Conservation (phyloP, 2,888 invertebrate species). For the Hydrotaea diabolus region DNA sequence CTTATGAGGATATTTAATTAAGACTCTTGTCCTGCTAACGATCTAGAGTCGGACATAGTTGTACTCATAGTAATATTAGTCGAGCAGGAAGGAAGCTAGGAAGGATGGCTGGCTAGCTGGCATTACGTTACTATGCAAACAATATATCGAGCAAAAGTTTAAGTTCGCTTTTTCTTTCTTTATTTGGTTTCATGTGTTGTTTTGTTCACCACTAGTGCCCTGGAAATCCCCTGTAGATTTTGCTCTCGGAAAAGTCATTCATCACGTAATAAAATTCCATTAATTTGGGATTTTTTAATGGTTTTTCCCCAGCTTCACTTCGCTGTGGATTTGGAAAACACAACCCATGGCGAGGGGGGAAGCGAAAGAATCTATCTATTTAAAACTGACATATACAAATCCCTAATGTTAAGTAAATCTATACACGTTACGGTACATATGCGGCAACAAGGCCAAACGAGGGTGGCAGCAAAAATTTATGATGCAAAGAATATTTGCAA, state of each 20-base stretch:
- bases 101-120: not conserved
- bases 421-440: not conserved
- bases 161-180: not conserved
- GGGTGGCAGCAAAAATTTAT: no score
- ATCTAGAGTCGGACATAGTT: not conserved
- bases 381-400: not conserved
- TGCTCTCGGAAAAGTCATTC: not conserved
- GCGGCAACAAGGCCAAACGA: not conserved
- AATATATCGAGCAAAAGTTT: not conserved
- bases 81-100: no score
- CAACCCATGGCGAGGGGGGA: not conserved
- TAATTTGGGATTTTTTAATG: conserved; percentile 44
- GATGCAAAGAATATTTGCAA: no score
- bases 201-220: not conserved
- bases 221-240: not conserved
- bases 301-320: conserved; percentile 3
- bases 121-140: not conserved
- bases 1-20: not conserved
- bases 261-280: conserved; percentile 44
- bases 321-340: not conserved
- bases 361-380: not conserved
- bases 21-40: not conserved
- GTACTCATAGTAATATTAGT: not conserved
- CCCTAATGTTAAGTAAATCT: conserved; percentile 12
- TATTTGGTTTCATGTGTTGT: no score